Evolutionary conservation across 1,140 invertebrate genomes (phyloP).

Genomic region (Chymomyza costata): DNA sequence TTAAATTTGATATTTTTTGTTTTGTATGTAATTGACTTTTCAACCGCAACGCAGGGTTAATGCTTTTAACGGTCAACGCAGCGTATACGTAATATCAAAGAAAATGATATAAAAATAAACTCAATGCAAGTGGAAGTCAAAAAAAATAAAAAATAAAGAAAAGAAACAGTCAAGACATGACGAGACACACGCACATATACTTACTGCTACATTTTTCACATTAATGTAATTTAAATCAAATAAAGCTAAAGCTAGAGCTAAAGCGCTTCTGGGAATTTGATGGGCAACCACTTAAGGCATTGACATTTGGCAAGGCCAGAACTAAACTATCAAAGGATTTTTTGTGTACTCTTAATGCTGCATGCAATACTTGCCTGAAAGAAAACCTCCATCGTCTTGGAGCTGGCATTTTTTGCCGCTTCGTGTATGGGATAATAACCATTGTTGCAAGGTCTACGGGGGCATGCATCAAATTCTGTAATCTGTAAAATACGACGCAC

Average conservation of each 20-base stretch:
- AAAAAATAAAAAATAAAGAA: slow-evolving; percentile 19
- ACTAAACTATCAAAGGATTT: no score
- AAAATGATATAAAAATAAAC: slow-evolving; percentile 14
- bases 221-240: slow-evolving; percentile 33
- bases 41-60: slow-evolving; percentile 5
- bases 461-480: slow-evolving; percentile 82
- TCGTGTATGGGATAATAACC: slow-evolving; percentile 93
- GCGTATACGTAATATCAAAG: slow-evolving; percentile 30
- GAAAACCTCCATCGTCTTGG: slow-evolving; percentile 86
- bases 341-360: background rate
- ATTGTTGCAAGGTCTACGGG: slow-evolving; percentile 85
- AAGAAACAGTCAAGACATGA: background rate
- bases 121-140: slow-evolving; percentile 18
- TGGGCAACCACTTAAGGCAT: slow-evolving; percentile 27
- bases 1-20: slow-evolving; percentile 63
- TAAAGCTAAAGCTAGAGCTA: slow-evolving; percentile 42
- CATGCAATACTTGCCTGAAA: slow-evolving; percentile 76
- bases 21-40: slow-evolving; percentile 43
- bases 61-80: slow-evolving; percentile 14
- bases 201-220: no score
- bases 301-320: no score
- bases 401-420: slow-evolving; percentile 90
- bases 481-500: slow-evolving; percentile 78
- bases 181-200: no score
- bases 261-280: slow-evolving; percentile 26